These are phyloP conservation scores for Montipora efflorescens DNA, from an alignment of 64 coral and sea anemone species.

Conservation along the genomic window DNA sequence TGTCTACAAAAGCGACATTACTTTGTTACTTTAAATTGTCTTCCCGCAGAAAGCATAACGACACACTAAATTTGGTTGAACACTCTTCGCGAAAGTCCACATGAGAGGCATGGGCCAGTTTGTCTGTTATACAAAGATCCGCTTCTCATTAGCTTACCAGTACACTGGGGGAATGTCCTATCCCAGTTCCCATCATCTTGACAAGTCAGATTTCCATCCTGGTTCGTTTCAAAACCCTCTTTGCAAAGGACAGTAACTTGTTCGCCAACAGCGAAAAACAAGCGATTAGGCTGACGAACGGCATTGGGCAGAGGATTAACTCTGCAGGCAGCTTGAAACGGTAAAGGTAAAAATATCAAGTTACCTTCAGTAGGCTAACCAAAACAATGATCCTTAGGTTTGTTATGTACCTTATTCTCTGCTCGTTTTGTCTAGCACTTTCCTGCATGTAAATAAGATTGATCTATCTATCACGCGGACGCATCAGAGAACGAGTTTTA, in stretches of 20 bases:
- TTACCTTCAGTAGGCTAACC: neutral
- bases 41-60: too few relatives aligned
- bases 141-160: neutral
- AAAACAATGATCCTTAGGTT: neutral
- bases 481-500: too few relatives aligned
- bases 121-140: too few relatives aligned
- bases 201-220: conserved; percentile 52
- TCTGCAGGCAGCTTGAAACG: conserved; percentile 58
- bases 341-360: neutral
- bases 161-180: conserved; percentile 40
- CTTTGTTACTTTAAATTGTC: too few relatives aligned
- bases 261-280: conserved; percentile 54
- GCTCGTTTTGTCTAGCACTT: too few relatives aligned
- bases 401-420: too few relatives aligned
- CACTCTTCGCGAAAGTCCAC: too few relatives aligned
- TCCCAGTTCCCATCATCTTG: conserved; percentile 31
- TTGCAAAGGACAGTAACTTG: conserved; percentile 34
- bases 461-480: too few relatives aligned
- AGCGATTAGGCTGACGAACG: conserved; percentile 13
- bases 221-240: conserved; percentile 39
- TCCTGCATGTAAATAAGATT: too few relatives aligned
- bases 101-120: too few relatives aligned
- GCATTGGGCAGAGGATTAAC: conserved; percentile 43
- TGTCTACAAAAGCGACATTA: too few relatives aligned
- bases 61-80: too few relatives aligned